These are phyloP conservation scores for Pangasius macronema DNA, from an alignment of 2,797 vertebrate genomes.

Conservation along the genomic window DNA sequence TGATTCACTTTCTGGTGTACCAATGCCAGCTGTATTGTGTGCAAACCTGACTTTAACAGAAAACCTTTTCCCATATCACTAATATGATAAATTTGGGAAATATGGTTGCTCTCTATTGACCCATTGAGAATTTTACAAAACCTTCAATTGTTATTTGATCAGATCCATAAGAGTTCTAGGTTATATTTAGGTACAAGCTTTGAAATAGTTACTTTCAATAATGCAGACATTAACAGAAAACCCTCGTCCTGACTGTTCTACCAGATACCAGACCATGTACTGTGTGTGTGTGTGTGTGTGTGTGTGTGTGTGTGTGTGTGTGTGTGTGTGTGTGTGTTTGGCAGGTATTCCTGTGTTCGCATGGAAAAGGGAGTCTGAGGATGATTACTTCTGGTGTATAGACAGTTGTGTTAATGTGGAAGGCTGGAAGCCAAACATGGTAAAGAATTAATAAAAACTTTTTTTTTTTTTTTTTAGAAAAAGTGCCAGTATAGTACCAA, in stretches of 20 bases:
- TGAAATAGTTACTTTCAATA: no score
- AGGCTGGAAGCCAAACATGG: conserved; percentile 93
- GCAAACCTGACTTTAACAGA: not conserved
- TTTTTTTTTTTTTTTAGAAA: not conserved
- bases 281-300: no score
- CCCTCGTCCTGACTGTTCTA: no score
- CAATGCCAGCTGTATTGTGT: not conserved
- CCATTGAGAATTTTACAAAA: not conserved
- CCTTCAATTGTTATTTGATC: not conserved
- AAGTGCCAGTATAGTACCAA: not conserved
- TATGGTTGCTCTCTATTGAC: not conserved
- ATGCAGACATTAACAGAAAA: no score
- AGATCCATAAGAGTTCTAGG: no score
- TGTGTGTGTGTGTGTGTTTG: not conserved
- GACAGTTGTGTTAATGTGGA: conserved; percentile 85
- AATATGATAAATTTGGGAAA: not conserved
- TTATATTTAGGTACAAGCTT: no score
- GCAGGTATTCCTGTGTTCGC: conserved; percentile 89
- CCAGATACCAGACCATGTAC: no score
- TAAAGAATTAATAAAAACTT: conserved; percentile 51
- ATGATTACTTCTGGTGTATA: conserved; percentile 98
- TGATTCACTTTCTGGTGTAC: not conserved
- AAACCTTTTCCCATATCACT: not conserved
- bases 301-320: conserved; percentile 16
- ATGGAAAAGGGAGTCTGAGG: conserved; percentile 92